Evolutionary conservation across 2,113 vertebrate genomes (phyloP).

Genomic region (Eulemur macaco): DNA sequence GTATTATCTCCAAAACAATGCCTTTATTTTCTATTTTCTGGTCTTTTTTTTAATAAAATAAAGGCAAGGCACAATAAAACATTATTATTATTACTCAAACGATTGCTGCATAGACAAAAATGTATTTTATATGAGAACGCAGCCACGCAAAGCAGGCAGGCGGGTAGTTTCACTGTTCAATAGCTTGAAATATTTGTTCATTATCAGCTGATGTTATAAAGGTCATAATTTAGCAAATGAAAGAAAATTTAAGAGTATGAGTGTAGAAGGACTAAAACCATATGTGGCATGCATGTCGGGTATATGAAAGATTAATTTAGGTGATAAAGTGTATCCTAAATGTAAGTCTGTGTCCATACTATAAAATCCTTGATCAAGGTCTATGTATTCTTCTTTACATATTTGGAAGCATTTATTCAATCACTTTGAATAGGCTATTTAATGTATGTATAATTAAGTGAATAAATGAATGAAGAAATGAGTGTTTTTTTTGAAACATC

Average conservation of each 20-base stretch:
- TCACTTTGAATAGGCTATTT: neutral
- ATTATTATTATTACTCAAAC: neutral
- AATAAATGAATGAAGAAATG: neutral
- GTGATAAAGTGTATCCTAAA: neutral
- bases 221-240: neutral
- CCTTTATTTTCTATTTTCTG: constrained; percentile 58
- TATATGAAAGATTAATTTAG: neutral
- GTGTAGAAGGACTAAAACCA: neutral
- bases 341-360: neutral
- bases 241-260: neutral
- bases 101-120: neutral
- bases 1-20: constrained; percentile 57
- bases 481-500: neutral
- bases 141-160: neutral
- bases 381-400: neutral
- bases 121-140: neutral
- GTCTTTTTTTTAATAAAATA: constrained; percentile 39
- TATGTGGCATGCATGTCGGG: neutral
- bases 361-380: neutral
- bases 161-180: neutral
- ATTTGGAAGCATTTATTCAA: neutral
- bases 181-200: constrained; percentile 22
- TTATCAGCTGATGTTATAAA: neutral
- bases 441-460: neutral
- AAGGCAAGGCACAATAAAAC: constrained; percentile 47